Evolutionary conservation across 2,888 invertebrate genomes (phyloP), one percentile per base, ranked within the genome.

Genomic region (Chrysolina americana): DNA sequence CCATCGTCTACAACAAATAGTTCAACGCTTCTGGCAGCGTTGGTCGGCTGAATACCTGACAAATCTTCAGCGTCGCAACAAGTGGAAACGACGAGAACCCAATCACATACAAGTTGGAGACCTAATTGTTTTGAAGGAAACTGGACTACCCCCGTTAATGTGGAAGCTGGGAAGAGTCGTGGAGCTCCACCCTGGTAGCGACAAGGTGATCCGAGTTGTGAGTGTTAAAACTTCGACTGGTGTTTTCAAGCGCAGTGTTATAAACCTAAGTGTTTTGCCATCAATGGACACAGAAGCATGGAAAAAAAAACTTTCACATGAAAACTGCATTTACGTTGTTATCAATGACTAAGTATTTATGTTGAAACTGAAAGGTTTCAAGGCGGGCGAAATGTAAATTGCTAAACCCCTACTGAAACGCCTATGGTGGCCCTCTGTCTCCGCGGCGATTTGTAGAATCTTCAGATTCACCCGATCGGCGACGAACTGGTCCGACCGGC

Each of bases 1-100:
- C 50, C 53, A 79, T 47, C 41, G 59, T 10, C 23, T 79, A 9
- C 71, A 78, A 41, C 44, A 77, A 69, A 73, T 71, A 23, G 23
- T 68, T 28, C 73, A 74, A 48, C 47, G 41, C n/a, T 78, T 78
- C 56, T 78, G 73, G 77, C n/a, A 63, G 63, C 23, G 72, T n/a
- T 79, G 79, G 77, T 62, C 23, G 2, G 13, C 21, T 8, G 74
- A 77, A 11, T 77, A 79, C 48, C 65, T 78, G 48, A 17, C 19
- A 10, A 65, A 19, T 19, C 65, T 76, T 21, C 65, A 76, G 48
- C 70, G 66, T 65, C 59, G 70, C 13, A 36, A 50, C 5, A 75
- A 73, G 65, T 77, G 73, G 72, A 11, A 64, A 36, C 36, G 36
- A 6, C 36, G 36, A 36, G 6, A 23, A 10, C 13, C 48, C 1